These are phyloP conservation scores for Empis livida DNA, from an alignment of 2,888 invertebrate species.

Conservation along the genomic window DNA sequence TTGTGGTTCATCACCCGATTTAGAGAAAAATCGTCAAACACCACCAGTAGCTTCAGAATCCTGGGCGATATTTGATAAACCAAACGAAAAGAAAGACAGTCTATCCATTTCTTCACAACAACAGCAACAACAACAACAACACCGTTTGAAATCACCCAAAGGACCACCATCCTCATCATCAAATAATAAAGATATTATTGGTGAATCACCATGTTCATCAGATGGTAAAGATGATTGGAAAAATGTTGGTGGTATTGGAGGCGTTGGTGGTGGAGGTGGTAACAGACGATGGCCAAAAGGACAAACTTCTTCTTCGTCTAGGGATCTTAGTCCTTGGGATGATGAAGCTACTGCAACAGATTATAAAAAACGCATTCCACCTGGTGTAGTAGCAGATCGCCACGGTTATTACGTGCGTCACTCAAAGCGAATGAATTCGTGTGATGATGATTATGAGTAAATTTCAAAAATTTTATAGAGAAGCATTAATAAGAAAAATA, in stretches of 20 bases:
- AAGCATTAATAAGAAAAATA: background rate
- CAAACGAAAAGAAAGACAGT: constrained; percentile 9
- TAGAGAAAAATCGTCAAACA: constrained; percentile 24
- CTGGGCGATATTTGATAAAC: constrained; percentile 47
- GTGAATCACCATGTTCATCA: constrained; percentile 64
- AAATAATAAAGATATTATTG: constrained; percentile 31
- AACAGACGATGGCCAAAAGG: constrained; percentile 41
- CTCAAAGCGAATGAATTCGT: constrained; percentile 43
- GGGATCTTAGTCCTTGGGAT: constrained; percentile 72
- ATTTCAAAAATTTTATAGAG: constrained; percentile 21
- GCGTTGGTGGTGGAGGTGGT: constrained; percentile 9
- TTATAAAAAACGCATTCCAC: constrained; percentile 35
- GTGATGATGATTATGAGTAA: constrained; percentile 61
- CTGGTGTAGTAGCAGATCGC: constrained; percentile 19
- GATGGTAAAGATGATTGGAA: constrained; percentile 55
- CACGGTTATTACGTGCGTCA: constrained; percentile 40
- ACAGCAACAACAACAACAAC: constrained; percentile 9
- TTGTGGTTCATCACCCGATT: constrained; percentile 52
- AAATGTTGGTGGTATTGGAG: constrained; percentile 23
- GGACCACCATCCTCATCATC: constrained; percentile 26
- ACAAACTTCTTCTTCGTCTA: constrained; percentile 57
- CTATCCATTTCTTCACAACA: background rate
- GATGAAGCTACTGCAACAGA: constrained; percentile 47
- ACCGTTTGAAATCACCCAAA: constrained; percentile 11
- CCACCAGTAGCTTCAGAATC: constrained; percentile 29